Evolutionary conservation across 2,797 vertebrate genomes (phyloP).

Genomic region (Echiichthys vipera): DNA sequence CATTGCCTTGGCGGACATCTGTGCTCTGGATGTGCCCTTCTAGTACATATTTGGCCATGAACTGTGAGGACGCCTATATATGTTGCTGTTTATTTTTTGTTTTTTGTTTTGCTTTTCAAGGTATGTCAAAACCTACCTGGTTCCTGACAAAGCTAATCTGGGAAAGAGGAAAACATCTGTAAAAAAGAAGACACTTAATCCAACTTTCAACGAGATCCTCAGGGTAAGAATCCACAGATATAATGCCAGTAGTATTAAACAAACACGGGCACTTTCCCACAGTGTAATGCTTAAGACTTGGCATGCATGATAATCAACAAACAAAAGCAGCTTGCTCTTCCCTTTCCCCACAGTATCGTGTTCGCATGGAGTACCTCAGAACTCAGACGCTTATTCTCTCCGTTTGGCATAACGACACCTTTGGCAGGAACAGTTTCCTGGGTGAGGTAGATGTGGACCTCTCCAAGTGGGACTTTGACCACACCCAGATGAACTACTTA

Average conservation of each 20-base stretch:
- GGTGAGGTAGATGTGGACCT: slow-evolving; percentile 96
- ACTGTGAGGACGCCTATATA: not conserved
- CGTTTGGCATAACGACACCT: slow-evolving; percentile 96
- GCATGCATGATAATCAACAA: not conserved
- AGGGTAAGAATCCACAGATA: slow-evolving; percentile 83
- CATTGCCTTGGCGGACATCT: too few species aligned
- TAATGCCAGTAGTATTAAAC: not conserved
- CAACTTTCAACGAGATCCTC: slow-evolving; percentile 95
- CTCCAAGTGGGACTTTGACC: slow-evolving; percentile 92
- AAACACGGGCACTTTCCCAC: slow-evolving; percentile 41
- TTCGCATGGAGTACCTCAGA: slow-evolving; percentile 88
- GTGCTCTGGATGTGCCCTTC: too few species aligned
- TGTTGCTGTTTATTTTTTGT: not conserved
- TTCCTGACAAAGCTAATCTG: slow-evolving; percentile 92
- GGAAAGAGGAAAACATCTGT: slow-evolving; percentile 96
- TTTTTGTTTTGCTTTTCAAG: slow-evolving; percentile 70
- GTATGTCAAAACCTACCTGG: slow-evolving; percentile 95
- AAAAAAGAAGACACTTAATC: slow-evolving; percentile 95
- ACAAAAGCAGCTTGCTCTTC: slow-evolving; percentile 47
- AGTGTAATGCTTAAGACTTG: not conserved
- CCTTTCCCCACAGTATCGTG: slow-evolving; percentile 89
- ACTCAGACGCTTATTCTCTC: slow-evolving; percentile 93
- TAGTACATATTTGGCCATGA: not conserved
- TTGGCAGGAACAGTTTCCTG: slow-evolving; percentile 96
- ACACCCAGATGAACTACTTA: slow-evolving; percentile 91